These are phyloP conservation scores for Biston stratarius DNA, from an alignment of 2,888 invertebrate species.

Conservation along the genomic window DNA sequence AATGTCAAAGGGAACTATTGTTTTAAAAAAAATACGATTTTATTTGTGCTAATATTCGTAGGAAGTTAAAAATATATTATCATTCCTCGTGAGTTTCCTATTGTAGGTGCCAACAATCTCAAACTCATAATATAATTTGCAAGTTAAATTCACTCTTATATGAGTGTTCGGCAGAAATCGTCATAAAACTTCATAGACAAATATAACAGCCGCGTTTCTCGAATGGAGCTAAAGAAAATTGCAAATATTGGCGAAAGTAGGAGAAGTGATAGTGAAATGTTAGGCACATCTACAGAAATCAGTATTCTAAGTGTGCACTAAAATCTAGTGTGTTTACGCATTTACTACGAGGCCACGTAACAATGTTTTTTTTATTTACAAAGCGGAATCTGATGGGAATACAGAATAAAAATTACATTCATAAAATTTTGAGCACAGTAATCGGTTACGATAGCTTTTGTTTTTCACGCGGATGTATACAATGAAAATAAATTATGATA, in stretches of 20 bases:
- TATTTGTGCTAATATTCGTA: too few species aligned
- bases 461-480: too few species aligned
- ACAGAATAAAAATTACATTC: conserved; percentile 13
- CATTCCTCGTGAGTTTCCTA: conserved; percentile 1
- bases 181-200: conserved; percentile 29
- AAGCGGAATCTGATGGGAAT: conserved; percentile 9
- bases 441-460: conserved; percentile 8
- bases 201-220: conserved; percentile 32
- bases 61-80: not conserved
- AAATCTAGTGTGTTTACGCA: conserved; percentile 47
- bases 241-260: conserved; percentile 54
- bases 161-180: conserved; percentile 14
- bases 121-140: conserved; percentile 1
- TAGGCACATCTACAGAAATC: conserved; percentile 42
- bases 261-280: conserved; percentile 45
- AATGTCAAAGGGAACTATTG: too few species aligned
- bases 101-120: conserved; percentile 6
- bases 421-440: conserved; percentile 9
- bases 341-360: conserved; percentile 22
- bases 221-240: conserved; percentile 42
- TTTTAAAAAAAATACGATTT: too few species aligned
- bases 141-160: conserved; percentile 13
- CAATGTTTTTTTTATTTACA: conserved; percentile 13
- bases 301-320: conserved; percentile 49
- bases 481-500: not conserved